phyloP scores from a whole-genome alignment of 2,888 invertebrate species.

The Liposcelis brunnea region DNA sequence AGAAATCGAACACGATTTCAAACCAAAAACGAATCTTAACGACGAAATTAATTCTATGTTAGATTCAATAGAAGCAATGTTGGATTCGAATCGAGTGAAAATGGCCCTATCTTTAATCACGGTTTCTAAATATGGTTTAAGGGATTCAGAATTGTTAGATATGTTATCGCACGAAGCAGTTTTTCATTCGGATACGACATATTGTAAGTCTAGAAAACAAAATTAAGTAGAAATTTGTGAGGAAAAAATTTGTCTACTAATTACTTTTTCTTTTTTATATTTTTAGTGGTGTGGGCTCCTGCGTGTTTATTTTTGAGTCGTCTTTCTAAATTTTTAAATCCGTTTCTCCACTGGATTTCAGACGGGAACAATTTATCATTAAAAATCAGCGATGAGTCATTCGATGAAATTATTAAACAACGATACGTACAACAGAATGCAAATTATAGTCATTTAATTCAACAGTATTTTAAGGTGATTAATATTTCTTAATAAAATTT shows the following conservation, averaged over 20 bases:
- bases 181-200: constrained; percentile 44
- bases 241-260: background rate
- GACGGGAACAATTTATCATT: constrained; percentile 40
- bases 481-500: constrained; percentile 7
- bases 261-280: constrained; percentile 11
- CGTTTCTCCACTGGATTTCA: constrained; percentile 44
- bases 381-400: constrained; percentile 44
- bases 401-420: constrained; percentile 41
- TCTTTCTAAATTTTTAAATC: constrained; percentile 43
- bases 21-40: constrained; percentile 34
- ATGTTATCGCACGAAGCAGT: constrained; percentile 43
- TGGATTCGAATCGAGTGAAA: constrained; percentile 46
- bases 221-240: constrained; percentile 1
- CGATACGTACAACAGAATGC: constrained; percentile 39
- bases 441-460: constrained; percentile 32
- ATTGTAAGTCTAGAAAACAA: constrained; percentile 30
- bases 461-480: constrained; percentile 42
- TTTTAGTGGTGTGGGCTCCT: constrained; percentile 48
- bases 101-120: constrained; percentile 52
- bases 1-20: constrained; percentile 35
- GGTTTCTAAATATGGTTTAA: constrained; percentile 57
- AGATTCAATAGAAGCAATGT: constrained; percentile 46
- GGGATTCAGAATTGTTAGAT: constrained; percentile 65
- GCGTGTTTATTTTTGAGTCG: constrained; percentile 50
- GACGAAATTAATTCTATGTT: constrained; percentile 49